phyloP scores from a whole-genome alignment of 2,888 invertebrate species.

The Caenorhabditis parvicauda region DNA sequence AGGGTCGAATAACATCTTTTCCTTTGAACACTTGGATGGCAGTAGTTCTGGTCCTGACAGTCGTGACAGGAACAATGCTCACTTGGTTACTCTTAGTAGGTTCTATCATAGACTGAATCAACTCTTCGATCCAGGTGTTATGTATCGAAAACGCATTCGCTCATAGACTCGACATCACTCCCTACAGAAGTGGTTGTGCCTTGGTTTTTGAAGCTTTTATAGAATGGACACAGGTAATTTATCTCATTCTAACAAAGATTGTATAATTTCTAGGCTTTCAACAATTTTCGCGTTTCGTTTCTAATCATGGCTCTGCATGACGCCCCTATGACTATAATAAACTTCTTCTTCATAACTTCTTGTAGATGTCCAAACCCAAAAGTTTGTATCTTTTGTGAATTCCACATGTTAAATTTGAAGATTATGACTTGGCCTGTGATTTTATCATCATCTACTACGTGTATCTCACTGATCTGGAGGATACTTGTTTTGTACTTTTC shows the following conservation, averaged over 20 bases:
- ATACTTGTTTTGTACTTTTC: slow-evolving; percentile 58
- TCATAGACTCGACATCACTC: slow-evolving; percentile 55
- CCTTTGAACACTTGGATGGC: slow-evolving; percentile 56
- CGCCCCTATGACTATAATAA: slow-evolving; percentile 58
- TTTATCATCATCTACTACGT: slow-evolving; percentile 46
- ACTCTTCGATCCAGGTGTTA: slow-evolving; percentile 41
- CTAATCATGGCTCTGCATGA: slow-evolving; percentile 60
- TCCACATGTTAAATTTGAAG: slow-evolving; percentile 20
- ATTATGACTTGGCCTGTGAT: slow-evolving; percentile 56
- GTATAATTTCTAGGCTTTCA: slow-evolving; percentile 47
- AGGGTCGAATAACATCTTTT: slow-evolving; percentile 57
- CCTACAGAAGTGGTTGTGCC: slow-evolving; percentile 57
- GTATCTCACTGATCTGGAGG: slow-evolving; percentile 55
- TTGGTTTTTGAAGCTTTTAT: slow-evolving; percentile 57
- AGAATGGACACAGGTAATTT: slow-evolving; percentile 55
- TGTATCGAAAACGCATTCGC: slow-evolving; percentile 63
- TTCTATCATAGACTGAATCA: not conserved
- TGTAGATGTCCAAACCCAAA: slow-evolving; percentile 58
- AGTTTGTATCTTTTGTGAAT: slow-evolving; percentile 26
- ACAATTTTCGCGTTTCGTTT: slow-evolving; percentile 62
- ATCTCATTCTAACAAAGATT: not conserved
- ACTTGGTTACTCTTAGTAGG: slow-evolving; percentile 53
- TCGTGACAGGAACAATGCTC: slow-evolving; percentile 58
- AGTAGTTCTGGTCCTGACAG: slow-evolving; percentile 33
- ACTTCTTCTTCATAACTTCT: slow-evolving; percentile 59